Evolutionary conservation across 2,113 vertebrate genomes (phyloP), one percentile per base, ranked within the genome.

Genomic region (Trematomus loennbergii): DNA sequence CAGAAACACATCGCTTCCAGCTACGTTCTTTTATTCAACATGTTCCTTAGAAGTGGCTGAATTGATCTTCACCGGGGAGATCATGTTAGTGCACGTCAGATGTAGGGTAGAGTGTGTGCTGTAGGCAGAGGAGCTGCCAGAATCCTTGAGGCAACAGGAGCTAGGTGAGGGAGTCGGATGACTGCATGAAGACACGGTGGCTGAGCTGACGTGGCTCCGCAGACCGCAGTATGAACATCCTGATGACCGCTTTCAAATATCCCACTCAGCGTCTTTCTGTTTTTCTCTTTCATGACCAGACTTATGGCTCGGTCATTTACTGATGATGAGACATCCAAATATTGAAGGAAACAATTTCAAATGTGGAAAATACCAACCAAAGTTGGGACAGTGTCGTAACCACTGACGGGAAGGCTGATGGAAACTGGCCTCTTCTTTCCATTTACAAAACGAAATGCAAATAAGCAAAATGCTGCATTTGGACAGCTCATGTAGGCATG

Each of bases 331-430:
- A 65, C 70, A 29, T 53, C 83, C 80, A 77, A 69, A 36, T 61
- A 83, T 72, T 20, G n/a, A 54, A 52, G 81, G 33, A 70, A 79
- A 54, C 25, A 33, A 46, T 61, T 67, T 58, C 10, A 65, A 12
- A 36, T 77, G 71, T 63, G 86, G 84, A 87, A 90, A 85, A 82
- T 59, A 46, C 73, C 16, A 8, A 80, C 84, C 73, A 71, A 75
- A 84, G 59, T 61, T 20, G 72, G 74, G 36, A 80, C 4, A 57
- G 66, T 63, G 64, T 54, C 36, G 55, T 45, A 17, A 66, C 72
- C 74, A n/a, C 78, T 5, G 62, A 61, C 22, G 66, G 40, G n/a
- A 74, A 64, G 20, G 72, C 60, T 85, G 68, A 74, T 74, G 83
- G 86, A 88, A 85, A 71, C 22, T 7, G 61, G 71, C 12, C 13